A percentile compares a stretch with the other conserved stretches of the same genome.
Evolutionary conservation across 2,113 vertebrate species (phyloP).

Genomic region (Channa maculata): DNA sequence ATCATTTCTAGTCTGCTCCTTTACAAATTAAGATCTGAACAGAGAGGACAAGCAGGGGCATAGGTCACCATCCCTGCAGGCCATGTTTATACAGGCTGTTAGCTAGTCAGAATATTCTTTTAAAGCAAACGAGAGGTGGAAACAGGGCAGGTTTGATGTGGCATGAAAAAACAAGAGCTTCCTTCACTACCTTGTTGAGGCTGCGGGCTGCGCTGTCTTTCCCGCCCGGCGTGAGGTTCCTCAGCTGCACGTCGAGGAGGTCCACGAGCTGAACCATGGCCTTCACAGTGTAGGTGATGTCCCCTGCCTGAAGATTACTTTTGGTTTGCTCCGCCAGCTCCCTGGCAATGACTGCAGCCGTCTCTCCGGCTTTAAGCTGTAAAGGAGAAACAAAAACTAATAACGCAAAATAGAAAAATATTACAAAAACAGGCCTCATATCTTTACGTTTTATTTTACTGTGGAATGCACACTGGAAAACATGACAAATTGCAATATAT

Average conservation of each 20-base stretch:
- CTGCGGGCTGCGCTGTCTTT: constrained; percentile 98
- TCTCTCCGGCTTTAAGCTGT: constrained; percentile 92
- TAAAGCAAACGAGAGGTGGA: not conserved
- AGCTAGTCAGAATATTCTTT: not conserved
- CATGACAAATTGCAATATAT: constrained; percentile 38
- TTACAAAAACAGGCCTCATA: not conserved
- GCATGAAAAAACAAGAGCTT: too few species aligned
- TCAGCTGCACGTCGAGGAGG: constrained; percentile 93
- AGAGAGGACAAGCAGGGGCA: not conserved
- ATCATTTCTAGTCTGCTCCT: not conserved
- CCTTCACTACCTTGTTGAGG: constrained; percentile 91
- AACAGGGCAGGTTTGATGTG: not conserved
- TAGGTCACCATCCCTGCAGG: constrained; percentile 4
- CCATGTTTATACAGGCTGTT: constrained; percentile 12
- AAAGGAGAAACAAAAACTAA: not conserved
- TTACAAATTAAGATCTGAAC: not conserved
- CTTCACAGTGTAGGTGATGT: constrained; percentile 92
- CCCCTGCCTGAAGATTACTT: constrained; percentile 91
- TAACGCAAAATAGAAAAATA: not conserved
- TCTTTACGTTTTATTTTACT: not conserved
- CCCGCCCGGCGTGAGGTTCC: constrained; percentile 95
- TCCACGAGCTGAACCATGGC: constrained; percentile 97
- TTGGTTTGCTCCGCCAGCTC: constrained; percentile 95
- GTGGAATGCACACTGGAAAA: constrained; percentile 15
- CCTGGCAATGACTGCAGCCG: constrained; percentile 94